Conservation (phyloP, 2,113 vertebrate species). For the Ailuropoda melanoleuca region DNA sequence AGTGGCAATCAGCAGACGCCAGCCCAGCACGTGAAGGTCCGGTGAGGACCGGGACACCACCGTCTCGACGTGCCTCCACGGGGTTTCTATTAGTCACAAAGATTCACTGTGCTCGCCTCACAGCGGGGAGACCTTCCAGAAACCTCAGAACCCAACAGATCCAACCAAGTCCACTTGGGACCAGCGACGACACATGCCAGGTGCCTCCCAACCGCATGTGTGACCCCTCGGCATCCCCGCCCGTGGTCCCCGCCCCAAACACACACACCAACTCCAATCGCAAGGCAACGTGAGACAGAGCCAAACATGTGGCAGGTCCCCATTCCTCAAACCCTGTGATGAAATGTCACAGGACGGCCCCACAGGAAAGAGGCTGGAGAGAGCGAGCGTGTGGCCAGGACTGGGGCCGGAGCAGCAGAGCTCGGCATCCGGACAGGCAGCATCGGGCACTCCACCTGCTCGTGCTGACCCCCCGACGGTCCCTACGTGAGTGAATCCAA, state of each 20-base stretch:
- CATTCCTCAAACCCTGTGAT: fast-evolving
- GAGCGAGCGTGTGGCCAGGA: fast-evolving
- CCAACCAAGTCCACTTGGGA: neutral
- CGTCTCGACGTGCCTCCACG: fast-evolving
- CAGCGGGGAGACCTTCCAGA: fast-evolving
- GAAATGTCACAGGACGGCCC: neutral
- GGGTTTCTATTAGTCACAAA: fast-evolving
- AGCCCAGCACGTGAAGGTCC: fast-evolving
- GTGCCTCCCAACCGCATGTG: fast-evolving
- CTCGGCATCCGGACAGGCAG: fast-evolving
- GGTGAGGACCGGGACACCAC: fast-evolving
- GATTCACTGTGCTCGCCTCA: fast-evolving
- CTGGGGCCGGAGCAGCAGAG: fast-evolving
- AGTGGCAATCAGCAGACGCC: fast-evolving
- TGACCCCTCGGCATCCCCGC: fast-evolving
- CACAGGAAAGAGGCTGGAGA: fast-evolving
- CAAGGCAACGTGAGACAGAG: neutral
- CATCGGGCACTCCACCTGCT: fast-evolving
- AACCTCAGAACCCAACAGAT: neutral
- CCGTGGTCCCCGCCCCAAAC: neutral
- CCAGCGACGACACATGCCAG: fast-evolving
- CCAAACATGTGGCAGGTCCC: fast-evolving
- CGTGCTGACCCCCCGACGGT: fast-evolving
- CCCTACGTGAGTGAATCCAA: fast-evolving
- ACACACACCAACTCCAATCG: fast-evolving